Conservation (phyloP, 1,140 invertebrate genomes). For the Tenebrio molitor region DNA sequence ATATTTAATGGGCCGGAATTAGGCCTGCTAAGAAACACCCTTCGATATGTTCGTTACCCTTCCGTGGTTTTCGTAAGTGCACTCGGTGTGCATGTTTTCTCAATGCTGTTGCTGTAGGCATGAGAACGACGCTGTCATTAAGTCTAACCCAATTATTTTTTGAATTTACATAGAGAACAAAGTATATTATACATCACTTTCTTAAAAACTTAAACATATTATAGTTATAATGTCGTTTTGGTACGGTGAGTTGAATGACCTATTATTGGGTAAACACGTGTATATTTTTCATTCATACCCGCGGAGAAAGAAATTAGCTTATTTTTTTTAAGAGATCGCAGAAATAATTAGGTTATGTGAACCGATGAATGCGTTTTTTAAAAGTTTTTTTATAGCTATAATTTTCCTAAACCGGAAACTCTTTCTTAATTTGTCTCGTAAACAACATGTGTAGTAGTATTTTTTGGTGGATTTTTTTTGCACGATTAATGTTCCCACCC, state of each 20-base stretch:
- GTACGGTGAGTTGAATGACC: constrained; percentile 25
- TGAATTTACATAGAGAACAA: constrained; percentile 20
- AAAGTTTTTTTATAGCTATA: constrained; percentile 8
- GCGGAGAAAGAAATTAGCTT: neutral
- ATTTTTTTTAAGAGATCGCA: constrained; percentile 10
- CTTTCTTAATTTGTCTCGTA: constrained; percentile 44
- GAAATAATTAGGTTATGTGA: constrained; percentile 18
- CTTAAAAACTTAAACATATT: constrained; percentile 6
- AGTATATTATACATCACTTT: neutral
- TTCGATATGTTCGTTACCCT: constrained; percentile 11
- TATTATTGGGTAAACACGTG: constrained; percentile 32
- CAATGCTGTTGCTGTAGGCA: no score
- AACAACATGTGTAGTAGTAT: constrained; percentile 54
- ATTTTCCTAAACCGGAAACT: constrained; percentile 42
- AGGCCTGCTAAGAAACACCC: neutral
- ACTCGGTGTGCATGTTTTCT: no score
- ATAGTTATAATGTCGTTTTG: neutral
- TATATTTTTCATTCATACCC: constrained; percentile 28
- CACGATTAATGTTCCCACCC: constrained; percentile 50
- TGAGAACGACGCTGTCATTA: constrained; percentile 13
- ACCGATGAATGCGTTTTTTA: neutral
- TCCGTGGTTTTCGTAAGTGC: neutral
- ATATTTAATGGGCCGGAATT: constrained; percentile 5
- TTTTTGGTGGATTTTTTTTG: constrained; percentile 50
- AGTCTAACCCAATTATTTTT: neutral